A percentile compares a stretch with the other conserved stretches of the same genome.
phyloP scores from a whole-genome alignment of 1,140 invertebrate genomes.

The Ladona fulva region DNA sequence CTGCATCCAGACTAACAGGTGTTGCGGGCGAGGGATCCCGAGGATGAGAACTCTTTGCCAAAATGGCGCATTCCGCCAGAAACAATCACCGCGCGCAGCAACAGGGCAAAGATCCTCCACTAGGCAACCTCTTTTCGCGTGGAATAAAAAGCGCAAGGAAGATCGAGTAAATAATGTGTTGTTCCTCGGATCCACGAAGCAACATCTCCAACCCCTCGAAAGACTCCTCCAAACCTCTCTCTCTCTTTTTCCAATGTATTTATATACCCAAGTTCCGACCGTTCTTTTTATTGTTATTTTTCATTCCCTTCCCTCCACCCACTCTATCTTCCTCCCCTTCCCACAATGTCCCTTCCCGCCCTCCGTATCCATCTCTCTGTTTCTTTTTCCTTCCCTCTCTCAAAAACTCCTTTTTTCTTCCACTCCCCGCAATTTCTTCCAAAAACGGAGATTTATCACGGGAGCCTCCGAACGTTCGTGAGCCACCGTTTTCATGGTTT shows the following conservation, averaged over 20 bases:
- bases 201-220: neutral
- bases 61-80: too few relatives aligned
- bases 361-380: neutral
- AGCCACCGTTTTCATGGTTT: neutral
- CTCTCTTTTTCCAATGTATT: neutral
- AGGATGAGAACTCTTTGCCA: too few relatives aligned
- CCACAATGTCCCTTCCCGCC: neutral
- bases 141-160: neutral
- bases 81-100: too few relatives aligned
- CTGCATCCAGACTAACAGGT: too few relatives aligned
- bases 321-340: neutral
- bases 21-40: too few relatives aligned
- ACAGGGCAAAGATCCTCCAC: too few relatives aligned
- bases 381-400: neutral
- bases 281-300: slow-evolving; percentile 5
- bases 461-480: neutral
- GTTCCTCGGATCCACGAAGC: neutral
- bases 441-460: slow-evolving; percentile 1
- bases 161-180: neutral
- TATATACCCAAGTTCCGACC: neutral
- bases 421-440: neutral
- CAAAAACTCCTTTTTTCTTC: neutral
- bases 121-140: too few relatives aligned
- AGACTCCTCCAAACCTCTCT: neutral
- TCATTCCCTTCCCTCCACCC: neutral